Percentiles rank a stretch among this genome's conserved stretches.
phyloP scores from a whole-genome alignment of 2,888 invertebrate genomes.

The Chelonus formosanus region DNA sequence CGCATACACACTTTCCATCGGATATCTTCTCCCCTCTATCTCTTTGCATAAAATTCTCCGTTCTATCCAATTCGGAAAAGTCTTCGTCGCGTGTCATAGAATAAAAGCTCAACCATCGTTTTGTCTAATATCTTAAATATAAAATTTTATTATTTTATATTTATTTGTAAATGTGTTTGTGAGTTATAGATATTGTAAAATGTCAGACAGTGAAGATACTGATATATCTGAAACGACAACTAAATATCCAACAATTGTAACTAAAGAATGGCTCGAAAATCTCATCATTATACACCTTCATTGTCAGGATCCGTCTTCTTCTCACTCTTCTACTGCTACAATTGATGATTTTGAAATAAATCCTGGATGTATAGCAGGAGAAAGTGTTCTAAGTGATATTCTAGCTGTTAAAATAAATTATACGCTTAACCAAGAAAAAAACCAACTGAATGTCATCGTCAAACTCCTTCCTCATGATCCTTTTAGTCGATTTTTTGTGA shows the following conservation, averaged over 20 bases:
- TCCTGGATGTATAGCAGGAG: conserved; percentile 73
- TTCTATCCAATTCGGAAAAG: too few relatives aligned
- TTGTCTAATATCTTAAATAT: too few relatives aligned
- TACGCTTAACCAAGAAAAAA: conserved; percentile 63
- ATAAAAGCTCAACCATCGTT: too few relatives aligned
- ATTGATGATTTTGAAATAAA: conserved; percentile 68
- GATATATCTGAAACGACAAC: conserved; percentile 62
- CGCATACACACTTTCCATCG: too few relatives aligned
- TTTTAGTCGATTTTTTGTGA: conserved; percentile 81
- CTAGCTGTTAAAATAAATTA: conserved; percentile 79
- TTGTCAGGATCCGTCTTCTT: conserved; percentile 46
- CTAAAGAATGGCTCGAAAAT: conserved; percentile 69
- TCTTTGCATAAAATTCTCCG: too few relatives aligned
- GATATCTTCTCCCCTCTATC: too few relatives aligned
- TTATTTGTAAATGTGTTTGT: too few relatives aligned
- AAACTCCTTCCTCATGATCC: conserved; percentile 82
- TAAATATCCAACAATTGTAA: conserved; percentile 66
- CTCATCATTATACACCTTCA: conserved; percentile 67
- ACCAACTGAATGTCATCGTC: conserved; percentile 71
- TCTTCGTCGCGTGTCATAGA: too few relatives aligned
- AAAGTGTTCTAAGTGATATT: conserved; percentile 80
- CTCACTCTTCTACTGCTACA: conserved; percentile 48
- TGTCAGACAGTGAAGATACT: conserved; percentile 69
- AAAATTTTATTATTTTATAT: too few relatives aligned
- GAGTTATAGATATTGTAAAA: conserved; percentile 39